Base-by-base conservation (phyloP, 2,113 vertebrate genomes). In the Phrynocephalus versicolor region DNA sequence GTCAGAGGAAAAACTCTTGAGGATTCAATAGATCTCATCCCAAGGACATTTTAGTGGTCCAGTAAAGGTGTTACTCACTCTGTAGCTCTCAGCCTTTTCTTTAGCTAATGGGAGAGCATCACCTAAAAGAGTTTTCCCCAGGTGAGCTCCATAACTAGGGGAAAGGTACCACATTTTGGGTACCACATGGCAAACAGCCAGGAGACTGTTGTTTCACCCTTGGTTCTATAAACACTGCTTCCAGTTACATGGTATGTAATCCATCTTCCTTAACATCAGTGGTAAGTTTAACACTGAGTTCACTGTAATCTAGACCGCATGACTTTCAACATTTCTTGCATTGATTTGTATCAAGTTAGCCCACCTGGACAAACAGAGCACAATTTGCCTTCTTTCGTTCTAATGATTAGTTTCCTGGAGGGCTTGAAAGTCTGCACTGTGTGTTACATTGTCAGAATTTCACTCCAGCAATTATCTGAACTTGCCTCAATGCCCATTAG, bases 351-450 rank as follows among this genome's bases (percentile, higher is more conserved):
- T 73, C 84, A 30, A 39, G 79, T 80, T 73, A 74, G 84, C 58
- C 77, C 77, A 85, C 77, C 77, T 85, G 84, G 65, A 64, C 77
- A 45, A 85, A 80, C 84, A 85, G 74, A 85, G 69, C 30, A 39
- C 25, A 64, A 80, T 85, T 80, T 85, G 77, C 84, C 73, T 73
- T 85, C 69, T 73, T 55, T 80, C 77, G 15, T 62, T 64, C 39
- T n/a, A 37, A 25, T 79, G 39, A 85, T 80, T 80, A 35, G 77
- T 35, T 85, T 85, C 69, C 84, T 80, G 67, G 71, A 85, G 16
- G 37, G 55, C n/a, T 86, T 65, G 18, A 19, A 74, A 30, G 39
- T 86, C 64, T 81, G 55, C 51, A 71, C 62, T 79, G 27, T 67
- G 71, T 14, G 9, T 81, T 73, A 67, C 69, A 41, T 73, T 80